A percentile compares a stretch with the other conserved stretches of the same genome.
Conservation (phyloP, 2,113 vertebrate genomes). For the Cynopterus brachyotis region DNA sequence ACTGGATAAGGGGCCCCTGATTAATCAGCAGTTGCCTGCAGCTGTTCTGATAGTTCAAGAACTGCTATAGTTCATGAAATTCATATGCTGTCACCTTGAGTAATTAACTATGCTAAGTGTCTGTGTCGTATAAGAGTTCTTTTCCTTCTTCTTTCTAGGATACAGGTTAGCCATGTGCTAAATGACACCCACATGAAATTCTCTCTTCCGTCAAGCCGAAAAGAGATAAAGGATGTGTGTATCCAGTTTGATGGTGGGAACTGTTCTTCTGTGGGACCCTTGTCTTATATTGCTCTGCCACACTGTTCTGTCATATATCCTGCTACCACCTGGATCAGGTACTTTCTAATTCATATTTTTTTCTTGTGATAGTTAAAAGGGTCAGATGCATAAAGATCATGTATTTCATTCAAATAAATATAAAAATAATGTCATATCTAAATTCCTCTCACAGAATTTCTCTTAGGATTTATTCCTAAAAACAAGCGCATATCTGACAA, state of each 20-base stretch:
- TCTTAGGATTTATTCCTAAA: not conserved
- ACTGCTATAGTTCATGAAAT: not conserved
- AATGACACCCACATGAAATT: constrained; percentile 86
- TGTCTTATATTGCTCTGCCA: constrained; percentile 86
- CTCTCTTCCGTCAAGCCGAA: constrained; percentile 86
- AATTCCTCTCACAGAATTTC: not conserved
- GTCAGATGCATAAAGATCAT: not conserved
- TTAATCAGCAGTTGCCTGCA: no score
- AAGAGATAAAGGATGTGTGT: constrained; percentile 85
- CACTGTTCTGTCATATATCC: constrained; percentile 83
- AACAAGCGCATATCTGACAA: not conserved
- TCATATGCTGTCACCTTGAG: not conserved
- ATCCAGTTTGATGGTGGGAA: constrained; percentile 80
- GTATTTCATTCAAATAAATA: not conserved
- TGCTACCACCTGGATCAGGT: constrained; percentile 87
- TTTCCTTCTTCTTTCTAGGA: constrained; percentile 75
- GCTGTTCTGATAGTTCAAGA: not conserved
- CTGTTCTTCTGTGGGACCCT: constrained; percentile 78
- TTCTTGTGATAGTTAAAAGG: not conserved
- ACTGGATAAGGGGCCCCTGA: not conserved
- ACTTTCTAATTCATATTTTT: not conserved
- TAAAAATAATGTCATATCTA: not conserved
- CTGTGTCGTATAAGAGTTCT: not conserved
- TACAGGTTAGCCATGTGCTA: constrained; percentile 81
- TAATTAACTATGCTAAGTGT: not conserved